phyloP scores from a whole-genome alignment of 2,113 vertebrate species.

The Prinia subflava region DNA sequence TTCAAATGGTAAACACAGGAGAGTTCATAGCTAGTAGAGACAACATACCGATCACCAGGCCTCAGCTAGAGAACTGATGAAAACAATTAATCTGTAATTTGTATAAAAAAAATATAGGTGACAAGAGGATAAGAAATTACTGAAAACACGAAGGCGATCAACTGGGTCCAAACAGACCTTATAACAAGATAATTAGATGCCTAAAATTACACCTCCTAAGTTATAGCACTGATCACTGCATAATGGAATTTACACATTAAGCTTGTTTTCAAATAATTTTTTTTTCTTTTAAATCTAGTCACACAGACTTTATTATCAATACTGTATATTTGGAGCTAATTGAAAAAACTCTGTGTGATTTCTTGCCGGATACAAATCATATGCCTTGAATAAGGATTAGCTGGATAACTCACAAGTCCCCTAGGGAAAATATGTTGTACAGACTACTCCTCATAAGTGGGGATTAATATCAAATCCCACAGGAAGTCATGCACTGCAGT shows the following conservation, averaged over 20 bases:
- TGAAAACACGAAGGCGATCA: background rate
- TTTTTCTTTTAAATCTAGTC: background rate
- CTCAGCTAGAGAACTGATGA: background rate
- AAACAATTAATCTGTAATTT: background rate
- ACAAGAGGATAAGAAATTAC: background rate
- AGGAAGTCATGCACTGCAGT: conserved; percentile 53
- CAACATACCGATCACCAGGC: background rate
- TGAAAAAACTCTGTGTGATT: conserved; percentile 14
- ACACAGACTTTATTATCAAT: background rate
- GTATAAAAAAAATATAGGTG: background rate
- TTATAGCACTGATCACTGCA: background rate
- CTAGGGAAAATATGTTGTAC: conserved; percentile 56
- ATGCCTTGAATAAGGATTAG: conserved; percentile 49
- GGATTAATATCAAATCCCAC: conserved; percentile 62
- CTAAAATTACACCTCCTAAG: background rate
- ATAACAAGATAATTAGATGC: background rate
- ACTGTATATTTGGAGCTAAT: conserved; percentile 2
- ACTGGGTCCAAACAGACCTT: background rate
- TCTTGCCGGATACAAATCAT: conserved; percentile 27
- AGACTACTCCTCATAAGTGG: conserved; percentile 48
- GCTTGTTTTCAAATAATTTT: background rate
- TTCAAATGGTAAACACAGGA: background rate
- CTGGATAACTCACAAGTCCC: conserved; percentile 36
- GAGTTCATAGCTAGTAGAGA: background rate
- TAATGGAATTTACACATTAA: background rate